Base-by-base conservation (phyloP, 1,140 invertebrate species). In the Aethina tumida region DNA sequence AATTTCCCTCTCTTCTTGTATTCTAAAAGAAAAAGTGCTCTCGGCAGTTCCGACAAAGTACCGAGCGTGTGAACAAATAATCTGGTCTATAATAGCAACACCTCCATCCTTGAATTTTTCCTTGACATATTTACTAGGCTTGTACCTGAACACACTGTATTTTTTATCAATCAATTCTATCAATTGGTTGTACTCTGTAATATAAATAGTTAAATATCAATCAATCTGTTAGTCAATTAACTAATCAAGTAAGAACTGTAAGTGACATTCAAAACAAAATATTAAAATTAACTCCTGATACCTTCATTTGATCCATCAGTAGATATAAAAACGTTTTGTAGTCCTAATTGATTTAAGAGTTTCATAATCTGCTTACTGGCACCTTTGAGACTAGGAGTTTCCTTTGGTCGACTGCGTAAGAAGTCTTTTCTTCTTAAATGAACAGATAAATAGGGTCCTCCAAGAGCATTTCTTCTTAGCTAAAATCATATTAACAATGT, bases 1-100 rank as follows among this genome's bases (percentile, higher is more conserved):
- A 43, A 97, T 94, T 67, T 97, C 93, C 27, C 95, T 71, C 59
- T 97, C 94, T 62, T 98, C 95, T 69, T 96, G 91, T 45, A 97
- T 97, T 33, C 94, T 71, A 60, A 87, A 95, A 8, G 92, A 85
- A 65, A 96, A 98, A 15, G 95, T 98, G 43, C 94, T 97, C 56
- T 91, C 87, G 57, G 83, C 72, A 1, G 89, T 92, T 17, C 95
- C 94, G 45, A 96, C 77, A 59, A 96, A 94, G 68, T 81, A 79
- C 56, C 77, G 75, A 4, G 88, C 80, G 65, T 86, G 76, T 0
- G 92, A 81, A 68, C 89, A 94, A 46, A 97, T 85, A 50, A 95
- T 89, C 69, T 98, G 95, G 63, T 98, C 94, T 37, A 98, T 80
- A 43, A 98, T 93, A 2, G 94, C 92, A 22, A 90, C 61, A 9